These are phyloP conservation scores for Melanotaenia maccullochi DNA, from an alignment of 2,797 vertebrate species.

Conservation along the genomic window DNA sequence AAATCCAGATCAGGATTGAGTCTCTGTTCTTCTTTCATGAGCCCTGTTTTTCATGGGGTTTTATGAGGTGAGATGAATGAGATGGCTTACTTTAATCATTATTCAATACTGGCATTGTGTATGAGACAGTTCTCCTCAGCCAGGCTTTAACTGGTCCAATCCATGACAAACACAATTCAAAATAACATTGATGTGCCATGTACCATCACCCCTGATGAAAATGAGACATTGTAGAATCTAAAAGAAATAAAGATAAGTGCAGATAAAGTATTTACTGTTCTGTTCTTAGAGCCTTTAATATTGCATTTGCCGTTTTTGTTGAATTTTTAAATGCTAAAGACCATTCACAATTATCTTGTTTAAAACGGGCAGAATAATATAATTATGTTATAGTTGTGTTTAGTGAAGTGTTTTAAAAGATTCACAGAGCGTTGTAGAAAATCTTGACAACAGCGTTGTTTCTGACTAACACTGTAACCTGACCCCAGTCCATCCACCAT, in stretches of 20 bases:
- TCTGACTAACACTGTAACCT: conserved; percentile 82
- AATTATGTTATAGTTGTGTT: conserved; percentile 11
- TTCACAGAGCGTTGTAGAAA: conserved; percentile 49
- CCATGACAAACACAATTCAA: conserved; percentile 36
- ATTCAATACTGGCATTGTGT: conserved; percentile 23
- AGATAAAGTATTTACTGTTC: neutral
- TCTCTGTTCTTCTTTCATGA: conserved; percentile 13
- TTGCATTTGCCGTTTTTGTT: neutral
- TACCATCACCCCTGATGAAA: conserved; percentile 41
- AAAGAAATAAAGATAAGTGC: conserved; percentile 18
- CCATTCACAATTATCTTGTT: conserved; percentile 5
- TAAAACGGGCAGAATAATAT: conserved; percentile 25
- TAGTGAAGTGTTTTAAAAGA: conserved; percentile 23
- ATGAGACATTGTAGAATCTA: conserved; percentile 22
- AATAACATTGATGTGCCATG: conserved; percentile 41
- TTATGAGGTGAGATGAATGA: conserved; percentile 43
- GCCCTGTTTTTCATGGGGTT: conserved; percentile 23
- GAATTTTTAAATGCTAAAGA: conserved; percentile 4
- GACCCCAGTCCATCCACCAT: conserved; percentile 3
- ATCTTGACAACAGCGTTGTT: conserved; percentile 73
- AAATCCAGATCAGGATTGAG: neutral
- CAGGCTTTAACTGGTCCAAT: conserved; percentile 30
- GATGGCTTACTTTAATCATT: conserved; percentile 31
- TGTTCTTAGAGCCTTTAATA: conserved; percentile 5
- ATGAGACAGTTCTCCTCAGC: conserved; percentile 10